Evolutionary conservation across 2,888 invertebrate genomes (phyloP).

Genomic region (Heliconius cydno): DNA sequence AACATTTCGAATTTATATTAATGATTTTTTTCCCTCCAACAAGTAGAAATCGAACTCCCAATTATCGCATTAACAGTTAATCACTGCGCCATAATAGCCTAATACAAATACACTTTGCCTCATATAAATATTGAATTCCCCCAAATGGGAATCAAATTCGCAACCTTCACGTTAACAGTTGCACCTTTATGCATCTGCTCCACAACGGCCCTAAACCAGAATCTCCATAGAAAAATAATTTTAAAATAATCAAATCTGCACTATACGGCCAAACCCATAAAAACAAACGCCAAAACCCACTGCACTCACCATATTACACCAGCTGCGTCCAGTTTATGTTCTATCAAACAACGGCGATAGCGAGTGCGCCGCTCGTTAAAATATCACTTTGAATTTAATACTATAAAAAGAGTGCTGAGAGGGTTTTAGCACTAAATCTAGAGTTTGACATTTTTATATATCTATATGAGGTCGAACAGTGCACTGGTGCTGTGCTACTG

Average conservation of each 20-base stretch:
- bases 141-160: too few species aligned
- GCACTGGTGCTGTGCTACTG: not conserved
- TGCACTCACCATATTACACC: constrained; percentile 32
- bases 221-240: not conserved
- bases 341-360: constrained; percentile 50
- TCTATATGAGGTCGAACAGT: not conserved
- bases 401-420: constrained; percentile 18
- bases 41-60: too few species aligned
- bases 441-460: not conserved
- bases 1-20: too few species aligned
- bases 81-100: too few species aligned
- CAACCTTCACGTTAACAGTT: too few species aligned
- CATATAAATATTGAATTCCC: too few species aligned
- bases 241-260: constrained; percentile 10
- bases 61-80: too few species aligned
- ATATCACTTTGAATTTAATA: constrained; percentile 49
- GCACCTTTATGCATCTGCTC: too few species aligned
- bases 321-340: constrained; percentile 53
- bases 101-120: too few species aligned
- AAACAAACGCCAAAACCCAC: constrained; percentile 21
- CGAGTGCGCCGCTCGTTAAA: constrained; percentile 36
- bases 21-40: too few species aligned
- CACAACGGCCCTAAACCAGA: too few species aligned
- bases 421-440: constrained; percentile 20
- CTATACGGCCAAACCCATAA: constrained; percentile 3